Evolutionary conservation across 2,888 invertebrate genomes (phyloP).

Genomic region (Pediacus dermestoides): DNA sequence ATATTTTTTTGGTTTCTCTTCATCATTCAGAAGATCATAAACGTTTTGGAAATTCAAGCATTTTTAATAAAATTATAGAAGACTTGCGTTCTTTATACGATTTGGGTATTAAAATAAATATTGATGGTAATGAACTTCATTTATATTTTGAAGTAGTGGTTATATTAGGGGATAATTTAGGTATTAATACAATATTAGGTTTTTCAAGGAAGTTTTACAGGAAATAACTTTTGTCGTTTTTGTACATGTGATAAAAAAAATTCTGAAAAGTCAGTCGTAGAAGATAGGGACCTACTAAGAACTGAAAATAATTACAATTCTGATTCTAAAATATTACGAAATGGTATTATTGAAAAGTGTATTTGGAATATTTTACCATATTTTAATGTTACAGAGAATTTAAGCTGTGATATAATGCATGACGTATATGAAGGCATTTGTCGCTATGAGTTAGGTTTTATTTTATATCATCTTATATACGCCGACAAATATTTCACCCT

Average conservation of each 20-base stretch:
- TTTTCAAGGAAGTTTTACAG: conserved; percentile 17
- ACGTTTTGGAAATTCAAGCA: conserved; percentile 24
- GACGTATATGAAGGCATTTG: conserved; percentile 32
- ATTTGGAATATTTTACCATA: conserved; percentile 25
- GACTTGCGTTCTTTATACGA: conserved; percentile 20
- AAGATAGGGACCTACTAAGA: not conserved
- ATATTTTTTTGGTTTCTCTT: conserved; percentile 30
- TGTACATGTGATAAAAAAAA: conserved; percentile 18
- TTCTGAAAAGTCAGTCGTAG: not conserved
- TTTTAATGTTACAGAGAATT: conserved; percentile 32
- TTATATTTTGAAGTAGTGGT: conserved; percentile 19
- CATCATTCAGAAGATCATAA: conserved; percentile 29
- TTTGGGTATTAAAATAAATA: conserved; percentile 24
- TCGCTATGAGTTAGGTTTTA: conserved; percentile 30
- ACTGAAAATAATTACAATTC: conserved; percentile 9
- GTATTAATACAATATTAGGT: conserved; percentile 19
- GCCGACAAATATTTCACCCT: conserved; percentile 13
- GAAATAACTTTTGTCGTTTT: conserved; percentile 17
- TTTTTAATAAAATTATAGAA: conserved; percentile 26
- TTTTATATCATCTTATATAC: conserved; percentile 24
- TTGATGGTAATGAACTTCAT: conserved; percentile 10
- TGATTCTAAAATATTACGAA: conserved; percentile 5
- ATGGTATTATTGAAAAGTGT: conserved; percentile 29
- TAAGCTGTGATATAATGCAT: conserved; percentile 36
- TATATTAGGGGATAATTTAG: conserved; percentile 20